Conservation (phyloP, 2,113 vertebrate genomes). For the Apistogramma diplotaenia region DNA sequence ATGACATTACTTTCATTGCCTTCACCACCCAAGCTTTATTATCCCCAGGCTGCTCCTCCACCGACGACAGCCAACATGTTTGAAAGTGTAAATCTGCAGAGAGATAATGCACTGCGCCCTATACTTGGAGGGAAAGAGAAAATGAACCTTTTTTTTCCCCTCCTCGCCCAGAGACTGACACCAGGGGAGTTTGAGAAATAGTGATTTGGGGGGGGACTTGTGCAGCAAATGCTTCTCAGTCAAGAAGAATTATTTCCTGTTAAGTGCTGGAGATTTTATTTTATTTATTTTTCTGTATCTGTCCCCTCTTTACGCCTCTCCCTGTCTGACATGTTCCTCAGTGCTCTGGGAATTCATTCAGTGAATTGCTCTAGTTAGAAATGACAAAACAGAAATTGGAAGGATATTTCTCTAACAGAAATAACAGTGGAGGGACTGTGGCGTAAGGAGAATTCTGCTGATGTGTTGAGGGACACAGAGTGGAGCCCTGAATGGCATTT, state of each 20-base stretch:
- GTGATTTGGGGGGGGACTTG: slow-evolving; percentile 50
- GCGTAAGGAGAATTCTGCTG: slow-evolving; percentile 26
- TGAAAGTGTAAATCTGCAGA: slow-evolving; percentile 53
- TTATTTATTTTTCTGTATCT: background rate
- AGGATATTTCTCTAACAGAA: slow-evolving; percentile 52
- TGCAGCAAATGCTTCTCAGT: slow-evolving; percentile 50
- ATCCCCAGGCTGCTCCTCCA: slow-evolving; percentile 33
- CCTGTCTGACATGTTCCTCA: slow-evolving; percentile 41
- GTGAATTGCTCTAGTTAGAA: slow-evolving; percentile 65
- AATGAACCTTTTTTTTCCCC: slow-evolving; percentile 35
- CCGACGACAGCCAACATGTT: slow-evolving; percentile 29
- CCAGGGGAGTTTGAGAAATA: slow-evolving; percentile 51
- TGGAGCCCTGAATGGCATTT: slow-evolving; percentile 7
- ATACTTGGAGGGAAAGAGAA: slow-evolving; percentile 39
- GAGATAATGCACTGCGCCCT: slow-evolving; percentile 43
- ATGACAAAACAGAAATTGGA: slow-evolving; percentile 66
- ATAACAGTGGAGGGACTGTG: slow-evolving; percentile 18
- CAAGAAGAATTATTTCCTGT: slow-evolving; percentile 57
- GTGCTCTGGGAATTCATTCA: slow-evolving; percentile 48
- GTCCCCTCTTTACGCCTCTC: slow-evolving; percentile 5
- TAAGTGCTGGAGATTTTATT: slow-evolving; percentile 25
- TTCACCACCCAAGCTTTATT: slow-evolving; percentile 30
- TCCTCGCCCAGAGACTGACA: slow-evolving; percentile 43
- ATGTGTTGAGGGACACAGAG: slow-evolving; percentile 29
- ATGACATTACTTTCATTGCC: slow-evolving; percentile 24